Percentiles rank a stretch among this genome's conserved stretches.
Evolutionary conservation across 2,888 invertebrate species (phyloP).

Genomic region (Leptopilina myrica): DNA sequence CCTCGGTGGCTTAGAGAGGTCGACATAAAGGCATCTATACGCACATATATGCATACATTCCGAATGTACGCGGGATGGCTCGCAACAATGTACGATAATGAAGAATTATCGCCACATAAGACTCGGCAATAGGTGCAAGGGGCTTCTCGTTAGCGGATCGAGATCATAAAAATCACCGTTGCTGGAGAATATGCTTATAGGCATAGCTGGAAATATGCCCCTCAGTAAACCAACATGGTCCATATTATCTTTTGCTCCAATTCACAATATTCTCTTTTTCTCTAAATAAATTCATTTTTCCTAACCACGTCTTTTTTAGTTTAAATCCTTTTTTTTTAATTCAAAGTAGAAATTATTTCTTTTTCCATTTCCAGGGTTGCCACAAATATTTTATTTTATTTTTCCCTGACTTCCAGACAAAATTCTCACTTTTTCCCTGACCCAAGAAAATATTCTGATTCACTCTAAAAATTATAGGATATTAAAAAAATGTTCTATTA

Average conservation of each 20-base stretch:
- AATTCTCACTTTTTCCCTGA: no score
- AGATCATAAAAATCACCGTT: slow-evolving; percentile 73
- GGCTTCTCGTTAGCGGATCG: slow-evolving; percentile 72
- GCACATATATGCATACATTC: slow-evolving; percentile 33
- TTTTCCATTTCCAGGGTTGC: no score
- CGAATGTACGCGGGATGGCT: slow-evolving; percentile 53
- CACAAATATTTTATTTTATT: no score
- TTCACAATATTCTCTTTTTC: no score
- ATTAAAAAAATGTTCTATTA: no score
- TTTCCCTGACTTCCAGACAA: no score
- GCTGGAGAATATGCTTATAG: slow-evolving; percentile 44
- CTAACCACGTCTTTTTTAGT: no score
- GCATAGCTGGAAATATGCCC: slow-evolving; percentile 41
- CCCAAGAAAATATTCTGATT: no score
- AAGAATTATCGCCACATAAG: slow-evolving; percentile 75
- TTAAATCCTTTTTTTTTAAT: no score
- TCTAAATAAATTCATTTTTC: no score
- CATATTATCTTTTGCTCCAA: slow-evolving; percentile 30
- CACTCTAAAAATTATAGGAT: no score
- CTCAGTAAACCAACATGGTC: not conserved
- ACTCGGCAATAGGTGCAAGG: slow-evolving; percentile 50
- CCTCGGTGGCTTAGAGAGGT: slow-evolving; percentile 44
- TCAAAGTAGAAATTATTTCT: no score
- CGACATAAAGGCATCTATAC: slow-evolving; percentile 48
- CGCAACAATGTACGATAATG: slow-evolving; percentile 76